Conservation (phyloP, 92 coral and sea anemone species). For the Hydrozoanthus gracilis region DNA sequence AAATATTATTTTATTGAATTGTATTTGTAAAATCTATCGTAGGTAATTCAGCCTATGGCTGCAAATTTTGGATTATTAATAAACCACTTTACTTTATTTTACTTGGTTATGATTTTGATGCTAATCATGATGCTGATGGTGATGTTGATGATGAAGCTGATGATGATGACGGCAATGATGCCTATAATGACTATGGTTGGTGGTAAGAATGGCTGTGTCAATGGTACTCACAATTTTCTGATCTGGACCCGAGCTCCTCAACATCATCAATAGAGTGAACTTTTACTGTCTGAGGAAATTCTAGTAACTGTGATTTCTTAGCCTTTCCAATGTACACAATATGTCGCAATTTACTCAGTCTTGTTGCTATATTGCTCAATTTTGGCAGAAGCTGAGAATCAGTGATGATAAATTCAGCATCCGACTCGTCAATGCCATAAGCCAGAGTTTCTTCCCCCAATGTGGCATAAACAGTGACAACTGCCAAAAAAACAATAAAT, state of each 20-base stretch:
- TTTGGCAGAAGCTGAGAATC: conserved; percentile 86
- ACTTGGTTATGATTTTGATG: no score
- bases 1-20: no score
- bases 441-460: conserved; percentile 93
- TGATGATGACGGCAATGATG: no score
- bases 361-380: conserved; percentile 69
- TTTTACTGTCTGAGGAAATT: conserved; percentile 75
- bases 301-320: conserved; percentile 65
- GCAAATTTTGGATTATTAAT: no score
- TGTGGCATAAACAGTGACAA: conserved; percentile 94
- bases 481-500: conserved; percentile 46
- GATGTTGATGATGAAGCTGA: no score
- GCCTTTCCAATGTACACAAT: conserved; percentile 89
- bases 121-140: no score
- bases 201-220: no score
- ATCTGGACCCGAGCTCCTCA: conserved; percentile 84
- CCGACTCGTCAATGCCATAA: conserved; percentile 93
- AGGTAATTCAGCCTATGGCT: no score
- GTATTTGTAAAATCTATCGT: no score
- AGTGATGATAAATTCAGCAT: conserved; percentile 85
- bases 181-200: no score
- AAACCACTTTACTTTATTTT: no score
- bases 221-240: conserved; percentile 71
- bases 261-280: conserved; percentile 86
- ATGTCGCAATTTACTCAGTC: conserved; percentile 74